phyloP scores from a whole-genome alignment of 2,113 vertebrate species.

The Uria lomvia region DNA sequence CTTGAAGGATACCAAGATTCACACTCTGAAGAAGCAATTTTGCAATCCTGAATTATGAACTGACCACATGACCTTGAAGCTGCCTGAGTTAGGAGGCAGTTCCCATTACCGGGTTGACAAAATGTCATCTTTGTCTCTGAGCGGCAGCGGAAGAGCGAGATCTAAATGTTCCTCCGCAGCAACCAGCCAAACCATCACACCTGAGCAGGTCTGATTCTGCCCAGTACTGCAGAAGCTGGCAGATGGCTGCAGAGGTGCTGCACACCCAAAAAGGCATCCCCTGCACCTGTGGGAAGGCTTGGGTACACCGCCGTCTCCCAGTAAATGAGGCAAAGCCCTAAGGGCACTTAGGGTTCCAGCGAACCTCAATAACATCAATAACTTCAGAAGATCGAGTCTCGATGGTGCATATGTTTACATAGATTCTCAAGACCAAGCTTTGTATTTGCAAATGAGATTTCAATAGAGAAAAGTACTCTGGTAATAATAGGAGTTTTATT shows the following conservation, averaged over 20 bases:
- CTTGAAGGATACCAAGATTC: background rate
- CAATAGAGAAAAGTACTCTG: background rate
- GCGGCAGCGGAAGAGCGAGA: background rate
- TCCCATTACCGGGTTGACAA: background rate
- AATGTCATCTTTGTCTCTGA: background rate
- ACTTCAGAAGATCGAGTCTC: background rate
- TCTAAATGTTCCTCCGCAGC: background rate
- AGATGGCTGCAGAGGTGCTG: background rate
- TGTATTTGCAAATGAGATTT: background rate
- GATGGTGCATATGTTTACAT: accelerated
- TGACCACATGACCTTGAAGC: background rate
- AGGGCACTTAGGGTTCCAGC: too few species aligned
- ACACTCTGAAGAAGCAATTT: conserved; percentile 12
- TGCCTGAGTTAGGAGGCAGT: background rate
- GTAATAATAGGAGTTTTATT: background rate
- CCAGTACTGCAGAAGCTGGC: background rate
- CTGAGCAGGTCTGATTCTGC: background rate
- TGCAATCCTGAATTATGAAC: background rate
- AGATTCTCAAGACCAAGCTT: background rate
- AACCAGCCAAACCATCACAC: background rate
- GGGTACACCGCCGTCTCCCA: accelerated
- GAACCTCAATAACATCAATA: background rate
- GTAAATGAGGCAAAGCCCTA: background rate
- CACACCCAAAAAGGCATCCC: background rate
- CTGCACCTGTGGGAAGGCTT: background rate